phyloP scores from a whole-genome alignment of 2,888 invertebrate genomes.

The Nomada ferruginata region DNA sequence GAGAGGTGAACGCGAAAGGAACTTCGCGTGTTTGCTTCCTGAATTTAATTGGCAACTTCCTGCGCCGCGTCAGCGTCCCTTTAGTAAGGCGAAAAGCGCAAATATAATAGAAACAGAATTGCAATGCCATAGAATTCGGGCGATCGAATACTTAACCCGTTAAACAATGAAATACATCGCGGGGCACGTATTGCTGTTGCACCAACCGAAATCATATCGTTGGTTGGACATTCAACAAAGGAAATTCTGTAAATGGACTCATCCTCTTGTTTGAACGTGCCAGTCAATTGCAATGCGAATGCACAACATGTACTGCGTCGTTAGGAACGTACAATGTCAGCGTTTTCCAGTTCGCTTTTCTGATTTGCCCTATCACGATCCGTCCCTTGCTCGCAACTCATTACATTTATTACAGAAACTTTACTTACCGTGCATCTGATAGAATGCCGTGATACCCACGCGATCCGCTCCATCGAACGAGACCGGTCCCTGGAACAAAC shows the following conservation, averaged over 20 bases:
- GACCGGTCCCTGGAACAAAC: slow-evolving; percentile 91
- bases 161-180: slow-evolving; percentile 19
- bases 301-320: slow-evolving; percentile 28
- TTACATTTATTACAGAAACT: background rate
- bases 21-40: too few relatives aligned
- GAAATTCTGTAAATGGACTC: slow-evolving; percentile 67
- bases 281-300: slow-evolving; percentile 48
- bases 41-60: too few relatives aligned
- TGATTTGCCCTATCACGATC: slow-evolving; percentile 25
- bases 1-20: background rate
- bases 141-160: background rate
- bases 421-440: slow-evolving; percentile 93
- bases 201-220: slow-evolving; percentile 23
- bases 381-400: background rate
- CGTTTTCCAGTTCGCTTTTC: slow-evolving; percentile 27
- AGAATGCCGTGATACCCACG: slow-evolving; percentile 93
- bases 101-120: background rate
- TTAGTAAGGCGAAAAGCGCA: background rate
- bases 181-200: slow-evolving; percentile 12
- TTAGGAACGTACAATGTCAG: slow-evolving; percentile 42
- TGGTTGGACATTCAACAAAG: slow-evolving; percentile 50
- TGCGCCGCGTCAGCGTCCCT: background rate
- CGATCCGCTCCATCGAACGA: slow-evolving; percentile 95
- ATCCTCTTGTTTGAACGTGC: slow-evolving; percentile 57
- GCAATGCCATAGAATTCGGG: background rate